These are phyloP conservation scores for Thaumatotibia leucotreta DNA, from an alignment of 1,140 invertebrate species.

Conservation along the genomic window DNA sequence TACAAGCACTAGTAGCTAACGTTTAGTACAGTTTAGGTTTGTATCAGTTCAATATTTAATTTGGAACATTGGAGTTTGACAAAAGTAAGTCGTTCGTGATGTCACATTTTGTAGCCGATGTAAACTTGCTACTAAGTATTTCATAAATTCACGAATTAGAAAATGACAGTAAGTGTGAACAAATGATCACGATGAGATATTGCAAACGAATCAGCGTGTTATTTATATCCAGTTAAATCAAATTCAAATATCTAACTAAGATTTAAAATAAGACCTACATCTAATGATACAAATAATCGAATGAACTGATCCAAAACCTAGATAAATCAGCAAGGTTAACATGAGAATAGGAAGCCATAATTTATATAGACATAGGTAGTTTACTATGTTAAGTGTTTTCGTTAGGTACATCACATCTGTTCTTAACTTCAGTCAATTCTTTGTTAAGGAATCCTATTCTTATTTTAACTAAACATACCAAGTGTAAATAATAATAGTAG, in stretches of 20 bases:
- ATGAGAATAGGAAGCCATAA: conserved; percentile 19
- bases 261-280: too few relatives aligned
- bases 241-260: too few relatives aligned
- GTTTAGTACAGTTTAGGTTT: conserved; percentile 18
- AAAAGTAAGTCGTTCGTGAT: neutral
- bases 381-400: neutral
- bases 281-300: conserved; percentile 9
- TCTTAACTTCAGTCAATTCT: neutral
- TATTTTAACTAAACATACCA: conserved; percentile 22
- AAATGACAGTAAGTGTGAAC: neutral
- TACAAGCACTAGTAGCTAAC: conserved; percentile 62
- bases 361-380: conserved; percentile 8
- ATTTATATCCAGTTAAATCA: too few relatives aligned
- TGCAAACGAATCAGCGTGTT: too few relatives aligned
- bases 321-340: conserved; percentile 14
- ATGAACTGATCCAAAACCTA: conserved; percentile 12
- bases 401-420: neutral
- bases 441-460: conserved; percentile 26
- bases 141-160: too few relatives aligned
- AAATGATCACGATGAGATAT: neutral
- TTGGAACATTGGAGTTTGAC: neutral
- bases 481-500: conserved; percentile 47
- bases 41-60: neutral
- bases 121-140: too few relatives aligned
- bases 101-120: too few relatives aligned